Percentiles rank a stretch among this genome's conserved stretches.
These are phyloP conservation scores for Drosophila fungiperda DNA, from an alignment of 2,888 invertebrate genomes.

Conservation along the genomic window DNA sequence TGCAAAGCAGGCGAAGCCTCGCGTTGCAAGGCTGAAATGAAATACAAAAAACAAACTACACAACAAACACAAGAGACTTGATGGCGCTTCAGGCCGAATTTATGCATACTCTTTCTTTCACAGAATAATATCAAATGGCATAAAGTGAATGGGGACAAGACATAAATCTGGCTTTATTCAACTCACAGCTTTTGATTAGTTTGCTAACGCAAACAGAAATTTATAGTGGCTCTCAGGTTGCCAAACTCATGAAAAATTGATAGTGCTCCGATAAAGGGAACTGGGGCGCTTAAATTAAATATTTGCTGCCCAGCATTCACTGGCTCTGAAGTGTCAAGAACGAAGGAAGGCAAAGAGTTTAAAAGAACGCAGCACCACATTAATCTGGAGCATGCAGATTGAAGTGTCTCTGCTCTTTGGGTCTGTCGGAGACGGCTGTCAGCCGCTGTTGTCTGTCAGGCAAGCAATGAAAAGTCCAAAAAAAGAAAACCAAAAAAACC, in stretches of 20 bases:
- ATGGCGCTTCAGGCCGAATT: slow-evolving; percentile 1
- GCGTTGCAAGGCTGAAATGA: slow-evolving; percentile 18
- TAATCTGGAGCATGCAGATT: slow-evolving; percentile 77
- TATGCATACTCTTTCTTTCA: slow-evolving; percentile 9
- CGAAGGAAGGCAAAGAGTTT: slow-evolving; percentile 47
- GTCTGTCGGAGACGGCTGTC: slow-evolving; percentile 11
- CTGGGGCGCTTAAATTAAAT: slow-evolving; percentile 65
- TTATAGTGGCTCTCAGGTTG: neutral
- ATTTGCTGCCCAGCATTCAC: slow-evolving; percentile 52
- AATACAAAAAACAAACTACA: slow-evolving; percentile 37
- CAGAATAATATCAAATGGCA: neutral
- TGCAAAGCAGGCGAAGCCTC: slow-evolving; percentile 38
- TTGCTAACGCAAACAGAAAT: slow-evolving; percentile 1
- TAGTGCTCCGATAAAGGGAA: slow-evolving; percentile 23
- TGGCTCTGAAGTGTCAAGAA: slow-evolving; percentile 39
- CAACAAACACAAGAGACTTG: slow-evolving; percentile 44
- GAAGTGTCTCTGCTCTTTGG: slow-evolving; percentile 60
- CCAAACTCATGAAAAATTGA: slow-evolving; percentile 17
- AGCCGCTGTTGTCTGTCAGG: slow-evolving; percentile 6
- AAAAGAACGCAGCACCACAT: slow-evolving; percentile 65
- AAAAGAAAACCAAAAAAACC: slow-evolving; percentile 1
- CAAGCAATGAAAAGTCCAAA: slow-evolving; percentile 7
- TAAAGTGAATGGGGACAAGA: neutral
- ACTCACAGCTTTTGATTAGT: neutral
- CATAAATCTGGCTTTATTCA: neutral